Percentiles rank a stretch among this genome's conserved stretches.
These are phyloP conservation scores for Bungarus multicinctus DNA, from an alignment of 2,113 vertebrate species.

Conservation along the genomic window DNA sequence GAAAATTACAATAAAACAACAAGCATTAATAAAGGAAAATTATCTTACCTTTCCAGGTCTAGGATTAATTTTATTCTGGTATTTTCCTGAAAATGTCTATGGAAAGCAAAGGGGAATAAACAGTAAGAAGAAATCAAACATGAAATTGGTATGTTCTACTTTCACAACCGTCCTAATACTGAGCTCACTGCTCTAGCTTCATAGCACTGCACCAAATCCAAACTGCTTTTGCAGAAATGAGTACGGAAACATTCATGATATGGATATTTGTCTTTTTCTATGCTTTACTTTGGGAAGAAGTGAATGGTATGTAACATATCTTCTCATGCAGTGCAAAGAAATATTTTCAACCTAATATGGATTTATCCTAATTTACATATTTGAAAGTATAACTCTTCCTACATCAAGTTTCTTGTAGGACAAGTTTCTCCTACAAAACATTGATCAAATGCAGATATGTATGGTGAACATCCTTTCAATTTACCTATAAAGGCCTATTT, in stretches of 20 bases:
- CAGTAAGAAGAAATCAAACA: conserved; percentile 23
- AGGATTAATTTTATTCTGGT: conserved; percentile 79
- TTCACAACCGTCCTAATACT: not conserved
- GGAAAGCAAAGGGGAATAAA: conserved; percentile 42
- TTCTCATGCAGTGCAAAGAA: not conserved
- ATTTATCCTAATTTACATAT: not conserved
- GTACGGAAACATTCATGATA: not conserved
- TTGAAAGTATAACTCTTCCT: not conserved
- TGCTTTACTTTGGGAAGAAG: not conserved
- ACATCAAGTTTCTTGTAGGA: no score
- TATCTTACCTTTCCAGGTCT: conserved; percentile 87
- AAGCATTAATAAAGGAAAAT: not conserved
- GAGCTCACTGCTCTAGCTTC: not conserved
- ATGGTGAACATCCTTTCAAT: not conserved
- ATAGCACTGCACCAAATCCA: not conserved
- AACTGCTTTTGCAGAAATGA: not conserved
- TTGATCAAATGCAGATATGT: not conserved
- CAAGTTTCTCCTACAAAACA: not conserved
- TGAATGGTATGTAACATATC: not conserved
- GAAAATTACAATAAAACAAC: not conserved
- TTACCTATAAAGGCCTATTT: not conserved
- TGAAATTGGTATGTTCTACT: not conserved
- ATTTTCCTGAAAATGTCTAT: conserved; percentile 66
- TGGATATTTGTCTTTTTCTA: not conserved
- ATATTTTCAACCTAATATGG: not conserved